Base-by-base conservation (phyloP, 2,888 invertebrate species). In the Zygaena filipendulae region DNA sequence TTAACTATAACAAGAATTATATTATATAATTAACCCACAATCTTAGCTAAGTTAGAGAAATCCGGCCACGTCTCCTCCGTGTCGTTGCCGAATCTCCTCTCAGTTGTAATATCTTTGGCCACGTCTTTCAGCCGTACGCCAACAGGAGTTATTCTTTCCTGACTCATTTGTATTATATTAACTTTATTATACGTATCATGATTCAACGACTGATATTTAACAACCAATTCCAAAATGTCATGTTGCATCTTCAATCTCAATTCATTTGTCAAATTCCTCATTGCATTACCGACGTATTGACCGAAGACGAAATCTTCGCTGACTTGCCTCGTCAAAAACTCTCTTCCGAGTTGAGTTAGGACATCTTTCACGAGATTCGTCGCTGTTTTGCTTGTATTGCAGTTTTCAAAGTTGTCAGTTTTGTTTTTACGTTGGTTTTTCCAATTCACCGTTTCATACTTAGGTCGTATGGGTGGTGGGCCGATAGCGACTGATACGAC, bases 251-350 rank as follows among this genome's bases (percentile, higher is more conserved):
- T 57, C 0, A 69, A 11, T 27, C 58, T 58, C 0, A 58, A 33
- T 1, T 67, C 63, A 7, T 40, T 45, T 3, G 69, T 66, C 2
- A 79, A 30, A 36, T 69, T 74, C 30, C 40, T 70, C 68, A 77
- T 72, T 1, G 64, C 36, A 25, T 59, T 66, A 0, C 72, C 72
- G 1, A 77, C 40, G 21, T 68, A 77, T 36, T 77, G 77, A n/a
- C 77, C 77, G 14, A 77, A 77, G 1, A 74, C 58, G n/a, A 74
- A 75, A 18, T 75, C 68, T 40, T 77, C 77, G n/a, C 53, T 66
- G 0, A 74, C 59, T 38, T 71, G 59, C 20, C 53, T 55, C 1
- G 53, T 47, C 5, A 77, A 8, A 7, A 77, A 59, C 23, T 77
- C 75, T 36, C 58, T 53, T 1, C 68, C 71, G 1, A 77, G 30